Conservation (phyloP, 2,888 invertebrate genomes). For the Luperina testacea region DNA sequence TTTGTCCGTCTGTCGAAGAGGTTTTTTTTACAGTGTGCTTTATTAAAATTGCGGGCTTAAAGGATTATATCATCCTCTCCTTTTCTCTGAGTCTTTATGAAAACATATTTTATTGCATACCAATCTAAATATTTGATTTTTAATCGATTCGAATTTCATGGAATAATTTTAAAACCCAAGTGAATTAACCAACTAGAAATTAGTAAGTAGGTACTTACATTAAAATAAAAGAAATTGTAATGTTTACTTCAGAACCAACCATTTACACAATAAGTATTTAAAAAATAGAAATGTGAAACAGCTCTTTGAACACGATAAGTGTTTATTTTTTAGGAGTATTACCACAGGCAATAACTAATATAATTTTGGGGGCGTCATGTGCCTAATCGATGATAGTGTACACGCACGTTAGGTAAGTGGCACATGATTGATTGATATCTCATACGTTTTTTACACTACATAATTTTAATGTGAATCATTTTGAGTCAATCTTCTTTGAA, state of each 20-base stretch:
- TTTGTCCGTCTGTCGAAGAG: too few relatives aligned
- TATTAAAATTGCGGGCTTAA: too few relatives aligned
- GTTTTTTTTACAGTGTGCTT: too few relatives aligned
- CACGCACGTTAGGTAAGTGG: slow-evolving; percentile 26
- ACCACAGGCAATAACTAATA: background rate
- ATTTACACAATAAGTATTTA: background rate
- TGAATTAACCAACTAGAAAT: background rate
- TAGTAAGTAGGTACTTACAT: too few relatives aligned
- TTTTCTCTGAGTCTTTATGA: background rate
- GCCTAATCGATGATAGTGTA: slow-evolving; percentile 38
- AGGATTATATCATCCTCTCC: too few relatives aligned
- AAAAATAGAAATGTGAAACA: background rate
- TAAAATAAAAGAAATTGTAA: background rate
- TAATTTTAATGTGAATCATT: slow-evolving; percentile 22
- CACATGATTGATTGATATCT: slow-evolving; percentile 43
- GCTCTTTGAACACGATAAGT: background rate
- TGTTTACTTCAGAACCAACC: background rate
- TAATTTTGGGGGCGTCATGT: slow-evolving; percentile 19
- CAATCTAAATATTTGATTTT: background rate
- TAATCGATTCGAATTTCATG: background rate
- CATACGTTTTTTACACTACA: slow-evolving; percentile 32
- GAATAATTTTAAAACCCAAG: background rate
- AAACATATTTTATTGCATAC: background rate
- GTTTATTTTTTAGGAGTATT: slow-evolving; percentile 1
- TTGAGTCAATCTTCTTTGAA: slow-evolving; percentile 22